A percentile compares a stretch with the other conserved stretches of the same genome.
Evolutionary conservation across 2,113 vertebrate genomes (phyloP).

Genomic region (Megaleporinus macrocephalus): DNA sequence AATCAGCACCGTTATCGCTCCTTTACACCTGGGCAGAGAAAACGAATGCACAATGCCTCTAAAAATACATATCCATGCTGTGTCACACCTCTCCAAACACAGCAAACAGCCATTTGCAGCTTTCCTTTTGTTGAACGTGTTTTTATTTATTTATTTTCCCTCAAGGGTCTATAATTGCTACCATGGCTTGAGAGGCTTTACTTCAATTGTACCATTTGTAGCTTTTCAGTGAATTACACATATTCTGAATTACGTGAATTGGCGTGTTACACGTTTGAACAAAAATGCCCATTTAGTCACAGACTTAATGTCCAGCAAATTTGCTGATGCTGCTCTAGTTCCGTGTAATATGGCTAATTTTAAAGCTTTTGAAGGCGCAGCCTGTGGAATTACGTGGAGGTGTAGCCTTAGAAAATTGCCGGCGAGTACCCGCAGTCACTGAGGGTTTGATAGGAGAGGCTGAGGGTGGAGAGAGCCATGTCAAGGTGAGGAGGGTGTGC

Average conservation of each 20-base stretch:
- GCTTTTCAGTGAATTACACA: constrained; percentile 28
- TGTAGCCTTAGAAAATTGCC: constrained; percentile 21
- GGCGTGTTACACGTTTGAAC: background rate
- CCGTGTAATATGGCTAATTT: background rate
- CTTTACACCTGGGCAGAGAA: constrained; percentile 52
- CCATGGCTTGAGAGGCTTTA: constrained; percentile 2
- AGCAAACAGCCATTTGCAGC: constrained; percentile 37
- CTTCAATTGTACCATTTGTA: constrained; percentile 18
- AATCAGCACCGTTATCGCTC: constrained; percentile 57
- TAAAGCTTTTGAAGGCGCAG: background rate
- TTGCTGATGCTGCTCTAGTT: background rate
- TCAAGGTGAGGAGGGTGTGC: constrained; percentile 47
- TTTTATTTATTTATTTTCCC: background rate
- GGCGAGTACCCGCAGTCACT: constrained; percentile 10
- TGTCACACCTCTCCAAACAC: constrained; percentile 29
- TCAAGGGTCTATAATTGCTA: constrained; percentile 41
- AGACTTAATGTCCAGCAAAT: constrained; percentile 9
- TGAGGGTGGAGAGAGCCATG: constrained; percentile 39
- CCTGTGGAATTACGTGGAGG: constrained; percentile 6
- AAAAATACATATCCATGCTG: constrained; percentile 38
- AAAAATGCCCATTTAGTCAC: constrained; percentile 4
- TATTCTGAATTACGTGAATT: constrained; percentile 16
- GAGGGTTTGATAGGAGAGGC: constrained; percentile 36
- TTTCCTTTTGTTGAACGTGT: constrained; percentile 23
- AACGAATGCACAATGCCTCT: constrained; percentile 34